Evolutionary conservation across 1,140 invertebrate species (phyloP), one percentile per base, ranked within the genome.

Genomic region (Drosophila leontia): DNA sequence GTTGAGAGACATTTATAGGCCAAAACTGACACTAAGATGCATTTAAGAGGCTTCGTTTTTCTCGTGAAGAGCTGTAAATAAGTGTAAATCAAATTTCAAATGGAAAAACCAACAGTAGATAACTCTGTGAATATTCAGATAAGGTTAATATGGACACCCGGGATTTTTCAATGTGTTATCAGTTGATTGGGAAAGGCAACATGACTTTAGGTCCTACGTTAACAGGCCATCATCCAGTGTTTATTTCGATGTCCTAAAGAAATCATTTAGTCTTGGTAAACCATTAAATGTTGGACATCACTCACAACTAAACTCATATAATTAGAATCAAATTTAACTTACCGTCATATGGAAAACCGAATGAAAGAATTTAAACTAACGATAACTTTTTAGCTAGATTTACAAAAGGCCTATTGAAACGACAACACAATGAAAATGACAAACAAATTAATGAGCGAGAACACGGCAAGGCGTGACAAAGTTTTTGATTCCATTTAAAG

Each of bases 401-500:
- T 90, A 90, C 85, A 82, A 76, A 64, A 53, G 67, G 68, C 51
- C 47, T 70, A 69, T 41, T 57, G 51, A 63, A 55, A 41, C 11
- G 67, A 55, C 47, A 78, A 71, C 48, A 51, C 60, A 50, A 39
- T 56, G 53, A 26, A 39, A 9, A 37, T 23, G 34, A 56, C 19
- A 26, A 23, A 61, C 62, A 71, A 68, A 76, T 75, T 67, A 78
- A 45, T 32, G 70, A 74, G 64, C 74, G 51, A 71, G 74, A 70
- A 51, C 58, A 59, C 64, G 42, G 9, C 34, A 62, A 15, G 48
- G 61, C 62, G 80, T 81, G 64, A 61, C 62, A 69, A 69, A 63
- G 60, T 90, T 90, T 90, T 90, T 90, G 85, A 90, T 86, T 90
- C 82, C 64, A 85, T 85, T 91, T 90, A 85, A 90, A 72, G 65